A percentile compares a stretch with the other conserved stretches of the same genome.
Conservation (phyloP, 2,888 invertebrate species). For the Caenorhabditis virilis region DNA sequence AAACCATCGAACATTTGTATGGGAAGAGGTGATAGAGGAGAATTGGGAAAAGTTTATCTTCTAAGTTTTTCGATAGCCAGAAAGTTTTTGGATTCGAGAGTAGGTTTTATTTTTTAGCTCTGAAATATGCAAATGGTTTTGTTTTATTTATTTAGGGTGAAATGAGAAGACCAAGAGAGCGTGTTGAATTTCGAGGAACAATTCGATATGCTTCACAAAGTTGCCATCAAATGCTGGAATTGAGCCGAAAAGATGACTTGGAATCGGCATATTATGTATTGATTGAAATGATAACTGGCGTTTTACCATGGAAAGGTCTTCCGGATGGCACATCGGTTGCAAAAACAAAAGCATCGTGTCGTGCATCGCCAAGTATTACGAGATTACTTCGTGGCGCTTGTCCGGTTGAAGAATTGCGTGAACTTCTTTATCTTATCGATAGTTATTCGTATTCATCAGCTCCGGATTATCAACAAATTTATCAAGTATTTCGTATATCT, state of each 20-base stretch:
- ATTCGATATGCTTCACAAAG: constrained; percentile 20
- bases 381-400: constrained; percentile 18
- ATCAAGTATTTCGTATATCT: background rate
- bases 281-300: constrained; percentile 27
- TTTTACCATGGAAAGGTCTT: constrained; percentile 33
- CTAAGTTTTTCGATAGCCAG: constrained; percentile 28
- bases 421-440: constrained; percentile 23
- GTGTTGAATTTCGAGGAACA: constrained; percentile 37
- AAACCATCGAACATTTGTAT: constrained; percentile 34
- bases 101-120: background rate
- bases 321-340: background rate
- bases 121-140: background rate
- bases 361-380: constrained; percentile 6
- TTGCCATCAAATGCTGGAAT: constrained; percentile 4
- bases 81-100: constrained; percentile 17
- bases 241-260: constrained; percentile 24
- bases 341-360: constrained; percentile 6
- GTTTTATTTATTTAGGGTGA: constrained; percentile 17
- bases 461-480: constrained; percentile 21
- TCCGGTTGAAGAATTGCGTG: constrained; percentile 24
- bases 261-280: constrained; percentile 32
- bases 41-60: constrained; percentile 21
- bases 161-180: constrained; percentile 22
- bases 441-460: constrained; percentile 10
- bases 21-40: constrained; percentile 24